Evolutionary conservation across 2,113 vertebrate species (phyloP).

Genomic region (Oreotrochilus melanogaster): DNA sequence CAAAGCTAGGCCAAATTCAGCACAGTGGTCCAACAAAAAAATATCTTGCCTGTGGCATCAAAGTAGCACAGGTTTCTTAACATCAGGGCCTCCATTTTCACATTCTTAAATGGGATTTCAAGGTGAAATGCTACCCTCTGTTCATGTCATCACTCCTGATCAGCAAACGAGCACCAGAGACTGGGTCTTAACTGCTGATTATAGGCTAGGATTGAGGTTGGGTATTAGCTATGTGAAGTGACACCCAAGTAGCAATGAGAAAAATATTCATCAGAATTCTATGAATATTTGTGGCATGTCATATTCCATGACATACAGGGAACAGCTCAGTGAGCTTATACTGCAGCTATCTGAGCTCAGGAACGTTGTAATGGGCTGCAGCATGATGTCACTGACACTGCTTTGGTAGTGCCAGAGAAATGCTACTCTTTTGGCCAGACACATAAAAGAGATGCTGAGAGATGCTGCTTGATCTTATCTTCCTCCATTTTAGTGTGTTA

Average conservation of each 20-base stretch:
- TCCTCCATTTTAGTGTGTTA: neutral
- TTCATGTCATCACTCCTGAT: neutral
- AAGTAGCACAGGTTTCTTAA: neutral
- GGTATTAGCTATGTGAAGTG: neutral
- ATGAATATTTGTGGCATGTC: neutral
- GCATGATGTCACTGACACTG: neutral
- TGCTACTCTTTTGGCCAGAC: neutral
- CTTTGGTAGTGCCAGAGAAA: neutral
- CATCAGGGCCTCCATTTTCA: neutral
- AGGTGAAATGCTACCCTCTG: neutral
- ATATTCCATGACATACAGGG: neutral
- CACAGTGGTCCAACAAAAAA: neutral
- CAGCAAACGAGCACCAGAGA: neutral
- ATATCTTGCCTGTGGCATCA: neutral
- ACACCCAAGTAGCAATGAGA: neutral
- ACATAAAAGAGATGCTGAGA: neutral
- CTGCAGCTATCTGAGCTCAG: neutral
- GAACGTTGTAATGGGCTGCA: neutral
- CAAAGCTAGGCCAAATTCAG: neutral
- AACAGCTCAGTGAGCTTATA: neutral
- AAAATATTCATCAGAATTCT: constrained; percentile 8
- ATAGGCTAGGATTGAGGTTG: neutral
- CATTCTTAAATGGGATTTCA: neutral
- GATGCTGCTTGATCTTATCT: neutral
- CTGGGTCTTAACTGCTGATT: neutral